Conservation (phyloP, 2,113 vertebrate species). For the Alethe diademata region DNA sequence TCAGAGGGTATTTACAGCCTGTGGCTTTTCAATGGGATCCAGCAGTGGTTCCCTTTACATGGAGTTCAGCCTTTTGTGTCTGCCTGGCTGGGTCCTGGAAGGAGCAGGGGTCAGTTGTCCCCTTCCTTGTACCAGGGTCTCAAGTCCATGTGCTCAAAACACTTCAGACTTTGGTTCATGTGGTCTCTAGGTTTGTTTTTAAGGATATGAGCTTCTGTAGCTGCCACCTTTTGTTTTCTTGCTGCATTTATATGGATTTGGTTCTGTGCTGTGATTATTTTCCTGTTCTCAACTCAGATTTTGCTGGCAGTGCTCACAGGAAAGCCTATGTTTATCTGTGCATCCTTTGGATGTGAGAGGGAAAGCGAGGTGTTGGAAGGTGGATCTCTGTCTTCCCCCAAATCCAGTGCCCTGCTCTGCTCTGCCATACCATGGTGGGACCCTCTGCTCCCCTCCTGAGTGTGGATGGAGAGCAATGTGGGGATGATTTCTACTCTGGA, state of each 20-base stretch:
- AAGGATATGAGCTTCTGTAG: not conserved
- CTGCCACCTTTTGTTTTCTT: not conserved
- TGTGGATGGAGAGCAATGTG: not conserved
- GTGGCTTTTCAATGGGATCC: not conserved
- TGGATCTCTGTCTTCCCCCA: accelerated
- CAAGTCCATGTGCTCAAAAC: not conserved
- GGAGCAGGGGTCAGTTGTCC: not conserved
- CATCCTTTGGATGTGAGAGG: not conserved
- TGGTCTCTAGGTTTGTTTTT: not conserved
- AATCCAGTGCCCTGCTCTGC: not conserved
- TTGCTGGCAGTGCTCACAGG: not conserved
- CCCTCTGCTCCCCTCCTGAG: not conserved
- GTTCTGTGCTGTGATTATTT: not conserved
- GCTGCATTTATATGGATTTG: not conserved
- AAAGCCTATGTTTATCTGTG: not conserved
- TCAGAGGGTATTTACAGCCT: accelerated
- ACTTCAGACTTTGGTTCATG: not conserved
- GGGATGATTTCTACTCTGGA: not conserved
- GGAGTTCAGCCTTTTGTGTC: not conserved
- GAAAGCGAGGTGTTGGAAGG: accelerated
- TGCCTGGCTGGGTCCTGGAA: not conserved
- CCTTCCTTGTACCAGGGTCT: not conserved
- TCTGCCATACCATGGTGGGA: accelerated
- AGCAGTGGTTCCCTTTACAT: not conserved
- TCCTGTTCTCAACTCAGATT: not conserved